phyloP scores from a whole-genome alignment of 2,797 vertebrate genomes.

The Gephyroberyx darwinii region DNA sequence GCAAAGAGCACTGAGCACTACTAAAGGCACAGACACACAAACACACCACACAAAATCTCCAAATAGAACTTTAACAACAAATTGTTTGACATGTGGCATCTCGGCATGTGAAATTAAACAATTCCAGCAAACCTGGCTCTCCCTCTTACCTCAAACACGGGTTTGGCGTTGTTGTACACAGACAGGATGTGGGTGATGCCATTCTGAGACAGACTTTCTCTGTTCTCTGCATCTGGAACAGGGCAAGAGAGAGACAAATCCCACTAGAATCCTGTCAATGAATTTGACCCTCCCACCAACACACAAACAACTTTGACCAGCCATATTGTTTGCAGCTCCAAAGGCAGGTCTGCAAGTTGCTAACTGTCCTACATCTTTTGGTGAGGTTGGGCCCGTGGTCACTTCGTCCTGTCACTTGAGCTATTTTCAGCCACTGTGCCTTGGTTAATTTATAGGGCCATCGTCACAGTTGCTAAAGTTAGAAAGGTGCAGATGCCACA shows the following conservation, averaged over 20 bases:
- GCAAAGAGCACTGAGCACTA: no score
- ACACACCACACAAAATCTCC: conserved; percentile 1
- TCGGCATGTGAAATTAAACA: neutral
- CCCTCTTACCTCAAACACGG: conserved; percentile 84
- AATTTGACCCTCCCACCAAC: neutral
- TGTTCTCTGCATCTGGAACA: conserved; percentile 87
- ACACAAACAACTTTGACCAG: neutral
- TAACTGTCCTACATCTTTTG: conserved; percentile 28
- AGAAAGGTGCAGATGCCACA: conserved; percentile 49
- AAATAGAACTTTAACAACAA: conserved; percentile 19
- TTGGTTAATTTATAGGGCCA: conserved; percentile 32
- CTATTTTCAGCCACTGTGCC: conserved; percentile 67
- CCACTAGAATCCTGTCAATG: neutral
- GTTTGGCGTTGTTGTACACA: conserved; percentile 85
- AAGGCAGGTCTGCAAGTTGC: conserved; percentile 7
- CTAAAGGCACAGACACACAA: neutral
- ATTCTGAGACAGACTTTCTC: conserved; percentile 79
- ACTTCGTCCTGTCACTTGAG: conserved; percentile 49
- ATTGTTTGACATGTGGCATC: neutral
- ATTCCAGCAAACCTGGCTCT: conserved; percentile 15
- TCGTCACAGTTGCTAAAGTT: conserved; percentile 65
- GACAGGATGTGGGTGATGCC: conserved; percentile 91
- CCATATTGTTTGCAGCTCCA: neutral
- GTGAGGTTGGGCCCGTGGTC: conserved; percentile 25
- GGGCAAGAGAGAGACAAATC: conserved; percentile 14